Base-by-base conservation (phyloP, 2,888 invertebrate genomes). In the Sinopyrophorus schimmeli region DNA sequence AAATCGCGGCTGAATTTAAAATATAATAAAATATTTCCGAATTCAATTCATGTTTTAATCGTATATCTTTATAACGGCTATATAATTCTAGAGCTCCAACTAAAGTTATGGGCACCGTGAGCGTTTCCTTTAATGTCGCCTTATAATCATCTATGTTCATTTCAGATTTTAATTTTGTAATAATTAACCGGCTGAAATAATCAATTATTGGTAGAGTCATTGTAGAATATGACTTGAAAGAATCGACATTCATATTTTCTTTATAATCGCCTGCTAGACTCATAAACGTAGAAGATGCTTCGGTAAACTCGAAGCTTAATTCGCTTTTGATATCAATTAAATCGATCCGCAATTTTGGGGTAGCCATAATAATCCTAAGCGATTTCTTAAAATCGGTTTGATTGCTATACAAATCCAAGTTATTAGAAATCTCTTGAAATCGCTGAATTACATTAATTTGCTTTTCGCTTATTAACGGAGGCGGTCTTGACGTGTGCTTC, bases 41-140 rank as follows among this genome's bases (percentile, higher is more conserved):
- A 28, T 47, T 58, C 20, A 70, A 54, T 64, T 71, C 69, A 48
- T 69, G 66, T 3, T 60, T 16, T 7, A 68, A 47, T 34, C 62
- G 57, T 12, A 55, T 17, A 41, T 70, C 67, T 31, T 54, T 42
- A 5, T 55, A 58, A 28, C 47, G 49, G 14, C 54, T 52, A 41
- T 60, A 70, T n/a, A 55, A 55, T 35, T 57, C 31, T 15, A 68
- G 38, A 14, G 61, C 49, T 6, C 64, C 68, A 35, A 57, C 44
- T 20, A 71, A 53, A 32, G 63, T 61, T 11, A 57, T 41, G 2
- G 69, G 68, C 15, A 69, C 53, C 6, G 66, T 60, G 21, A 58
- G n/a, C 24, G 35, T 38, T 35, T 54, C 21, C n/a, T 15, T 21
- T 1, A 42, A 24, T 27, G 47, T 30, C 9, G 41, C 31, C 4